Base-by-base conservation (phyloP, 2,113 vertebrate genomes). In the Tenebrosternarchus preto region DNA sequence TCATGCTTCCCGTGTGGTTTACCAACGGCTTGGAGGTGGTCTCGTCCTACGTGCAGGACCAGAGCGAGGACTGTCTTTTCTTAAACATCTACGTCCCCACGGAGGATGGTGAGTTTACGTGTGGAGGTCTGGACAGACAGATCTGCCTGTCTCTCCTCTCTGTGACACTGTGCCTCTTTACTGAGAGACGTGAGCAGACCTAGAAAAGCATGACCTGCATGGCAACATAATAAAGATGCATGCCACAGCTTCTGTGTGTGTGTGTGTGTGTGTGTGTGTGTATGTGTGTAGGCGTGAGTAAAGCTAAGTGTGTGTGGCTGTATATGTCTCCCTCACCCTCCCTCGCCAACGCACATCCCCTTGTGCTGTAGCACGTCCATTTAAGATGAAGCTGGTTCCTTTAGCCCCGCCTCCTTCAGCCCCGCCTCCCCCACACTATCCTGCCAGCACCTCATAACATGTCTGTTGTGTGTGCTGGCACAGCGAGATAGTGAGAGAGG, bases 1-100 rank as follows among this genome's bases (percentile, higher is more conserved):
- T 99, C 86, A 99, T 99, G 98, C 95, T 99, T 88, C 98, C 98
- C 0, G 97, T 99, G 82, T 99, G 98, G 98, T 99, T 99, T 92
- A 98, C 96, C 85, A 98, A 97, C 91, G 96, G 97, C 92, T 92
- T 99, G 86, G 98, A 99, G 87, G 92, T 98, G 88, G 96, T 99
- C 88, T 96, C 97, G 16, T 93, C 96, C 2, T 99, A 96, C 5
- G 96, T 99, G 25, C 98, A 98, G 93, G 98, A 99, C 80, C 98
- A 99, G 94, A 99, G 95, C 53, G 98, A 99, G 93, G 98, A 99
- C 89, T 99, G 98, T 91, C 94, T 99, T 63, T 99, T 96, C 89
- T 89, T 99, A 87, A 99, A 99, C 92, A 98, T 99, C 89, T 99
- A 99, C 63, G 96, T 99, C 76, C 98, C 97, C 82, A 99, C 98